Evolutionary conservation across 2,113 vertebrate genomes (phyloP).

Genomic region (Dissostichus mawsoni): DNA sequence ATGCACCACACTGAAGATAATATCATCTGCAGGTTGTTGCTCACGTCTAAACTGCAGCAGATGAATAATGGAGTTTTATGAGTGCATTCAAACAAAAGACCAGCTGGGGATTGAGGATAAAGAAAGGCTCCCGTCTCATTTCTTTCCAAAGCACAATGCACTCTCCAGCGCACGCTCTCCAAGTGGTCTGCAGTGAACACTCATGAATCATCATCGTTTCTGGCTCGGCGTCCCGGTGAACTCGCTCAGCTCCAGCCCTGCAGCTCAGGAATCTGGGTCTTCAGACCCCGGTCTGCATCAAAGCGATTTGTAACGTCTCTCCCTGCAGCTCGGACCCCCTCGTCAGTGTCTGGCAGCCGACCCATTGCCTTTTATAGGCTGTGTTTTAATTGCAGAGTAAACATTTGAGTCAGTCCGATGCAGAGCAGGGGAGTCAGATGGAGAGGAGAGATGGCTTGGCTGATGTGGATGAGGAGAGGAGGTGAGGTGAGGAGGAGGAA

Average conservation of each 20-base stretch:
- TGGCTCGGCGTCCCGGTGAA: slow-evolving; percentile 62
- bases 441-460: slow-evolving; percentile 38
- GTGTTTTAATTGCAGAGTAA: slow-evolving; percentile 85
- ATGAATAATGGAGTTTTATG: slow-evolving; percentile 20
- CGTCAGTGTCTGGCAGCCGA: slow-evolving; percentile 77
- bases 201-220: slow-evolving; percentile 74
- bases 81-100: slow-evolving; percentile 31
- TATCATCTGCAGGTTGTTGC: slow-evolving; percentile 23
- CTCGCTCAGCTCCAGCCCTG: slow-evolving; percentile 60
- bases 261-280: slow-evolving; percentile 77
- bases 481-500: slow-evolving; percentile 24
- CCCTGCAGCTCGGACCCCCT: slow-evolving; percentile 68
- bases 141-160: slow-evolving; percentile 43
- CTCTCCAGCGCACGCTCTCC: slow-evolving; percentile 38
- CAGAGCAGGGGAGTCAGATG: slow-evolving; percentile 62
- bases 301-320: slow-evolving; percentile 81
- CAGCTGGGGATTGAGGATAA: not conserved
- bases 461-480: slow-evolving; percentile 44
- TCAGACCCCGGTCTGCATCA: slow-evolving; percentile 75
- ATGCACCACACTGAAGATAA: not conserved
- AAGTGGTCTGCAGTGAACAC: slow-evolving; percentile 53
- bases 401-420: slow-evolving; percentile 77
- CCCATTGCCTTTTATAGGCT: slow-evolving; percentile 86
- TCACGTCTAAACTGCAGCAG: slow-evolving; percentile 14
- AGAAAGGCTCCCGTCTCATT: slow-evolving; percentile 29